Base-by-base conservation (phyloP, 2,113 vertebrate species). In the Sander vitreus region DNA sequence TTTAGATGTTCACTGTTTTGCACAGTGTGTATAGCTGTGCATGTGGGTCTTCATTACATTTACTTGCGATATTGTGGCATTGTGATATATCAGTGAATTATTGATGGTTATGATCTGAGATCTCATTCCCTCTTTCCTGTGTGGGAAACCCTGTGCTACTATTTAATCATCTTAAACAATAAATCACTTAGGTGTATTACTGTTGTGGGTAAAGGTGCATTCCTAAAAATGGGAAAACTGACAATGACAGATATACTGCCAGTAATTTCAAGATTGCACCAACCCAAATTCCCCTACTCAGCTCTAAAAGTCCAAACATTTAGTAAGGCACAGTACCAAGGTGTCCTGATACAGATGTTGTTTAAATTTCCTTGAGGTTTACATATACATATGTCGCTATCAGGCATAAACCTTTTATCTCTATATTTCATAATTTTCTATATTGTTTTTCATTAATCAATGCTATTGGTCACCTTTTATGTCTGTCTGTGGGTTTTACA, bases 31-130 rank as follows among this genome's bases (percentile, higher is more conserved):
- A 9, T 7, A 9, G 4, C 11, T 64, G 16, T 47, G 39, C 55
- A n/a, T 66, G 7, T 45, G 12, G 25, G 23, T 55, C 12, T 36
- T 9, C 9, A 53, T 48, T 74, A 25, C 8, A 81, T 33, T 33
- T 33, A 33, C 33, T 33, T 39, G n/a, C n/a, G n/a, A n/a, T n/a
- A n/a, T n/a, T n/a, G 63, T 71, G 76, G 73, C 25, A 59, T 68
- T 76, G 51, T 77, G 81, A 30, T 79, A 25, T 39, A 64, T 77
- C 16, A 25, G 57, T 85, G 51, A 85, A 83, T 88, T 74, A 85
- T 84, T 86, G 60, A 87, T 66, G 36, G 27, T 6, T 76, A 48
- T 62, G 63, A 53, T 68, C 85, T 2, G 58, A 58, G 30, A 50
- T 39, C 36, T 73, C 13, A 76, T 62, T 76, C 16, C 21, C 10